phyloP scores from a whole-genome alignment of 2,888 invertebrate species.

The Drosophila nigricruria region DNA sequence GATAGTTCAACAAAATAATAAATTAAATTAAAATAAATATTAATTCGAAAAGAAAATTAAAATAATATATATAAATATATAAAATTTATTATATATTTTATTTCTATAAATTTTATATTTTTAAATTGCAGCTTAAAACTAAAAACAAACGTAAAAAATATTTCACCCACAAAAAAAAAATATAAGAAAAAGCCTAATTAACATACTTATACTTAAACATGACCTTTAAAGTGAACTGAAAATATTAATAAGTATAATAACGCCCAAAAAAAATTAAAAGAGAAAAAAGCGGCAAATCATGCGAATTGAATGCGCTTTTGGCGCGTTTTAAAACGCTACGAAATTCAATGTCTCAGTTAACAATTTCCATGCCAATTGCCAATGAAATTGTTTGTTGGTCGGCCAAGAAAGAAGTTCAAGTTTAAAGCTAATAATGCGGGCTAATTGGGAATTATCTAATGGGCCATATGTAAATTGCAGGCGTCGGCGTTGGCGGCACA shows the following conservation, averaged over 20 bases:
- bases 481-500: constrained; percentile 16
- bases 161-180: not conserved
- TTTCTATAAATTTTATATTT: not conserved
- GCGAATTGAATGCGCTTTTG: constrained; percentile 51
- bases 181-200: constrained; percentile 17
- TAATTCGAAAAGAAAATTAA: too few species aligned
- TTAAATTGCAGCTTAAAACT: not conserved
- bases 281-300: constrained; percentile 37
- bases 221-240: constrained; percentile 41
- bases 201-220: constrained; percentile 29
- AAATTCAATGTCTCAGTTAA: constrained; percentile 41
- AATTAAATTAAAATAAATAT: too few species aligned
- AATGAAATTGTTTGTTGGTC: constrained; percentile 40
- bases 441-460: constrained; percentile 68
- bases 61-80: not conserved
- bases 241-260: constrained; percentile 23
- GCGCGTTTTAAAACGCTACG: constrained; percentile 34
- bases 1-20: too few species aligned
- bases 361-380: constrained; percentile 30
- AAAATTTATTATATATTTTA: not conserved
- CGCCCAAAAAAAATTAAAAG: constrained; percentile 6
- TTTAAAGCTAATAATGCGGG: constrained; percentile 72
- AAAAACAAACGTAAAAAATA: not conserved
- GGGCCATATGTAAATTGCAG: constrained; percentile 66
- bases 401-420: constrained; percentile 64